Conservation (phyloP, 2,888 invertebrate genomes). For the Pachliopta kotzebuea region DNA sequence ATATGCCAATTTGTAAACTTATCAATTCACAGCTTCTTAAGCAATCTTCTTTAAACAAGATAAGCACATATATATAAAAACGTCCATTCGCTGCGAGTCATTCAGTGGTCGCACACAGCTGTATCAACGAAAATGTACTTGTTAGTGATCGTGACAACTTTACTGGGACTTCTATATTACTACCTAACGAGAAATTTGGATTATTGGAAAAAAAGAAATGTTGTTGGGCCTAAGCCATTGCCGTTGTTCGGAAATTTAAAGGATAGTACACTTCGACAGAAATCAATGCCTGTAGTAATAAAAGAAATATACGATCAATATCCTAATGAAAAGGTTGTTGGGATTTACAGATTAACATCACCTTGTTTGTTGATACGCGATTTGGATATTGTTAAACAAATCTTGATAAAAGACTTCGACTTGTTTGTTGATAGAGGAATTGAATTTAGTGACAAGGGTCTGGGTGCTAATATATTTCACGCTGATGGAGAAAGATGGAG, state of each 20-base stretch:
- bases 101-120: neutral
- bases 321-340: constrained; percentile 53
- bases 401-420: constrained; percentile 58
- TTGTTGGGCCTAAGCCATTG: constrained; percentile 44
- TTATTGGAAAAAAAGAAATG: constrained; percentile 50
- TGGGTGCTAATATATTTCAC: constrained; percentile 52
- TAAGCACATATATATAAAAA: no score
- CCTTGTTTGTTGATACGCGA: constrained; percentile 51
- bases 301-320: constrained; percentile 45
- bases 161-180: constrained; percentile 34
- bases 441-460: constrained; percentile 45
- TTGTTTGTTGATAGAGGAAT: constrained; percentile 49
- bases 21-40: no score
- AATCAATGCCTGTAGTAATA: constrained; percentile 36
- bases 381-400: constrained; percentile 50
- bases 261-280: constrained; percentile 38
- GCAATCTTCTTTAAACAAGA: no score
- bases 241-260: constrained; percentile 49
- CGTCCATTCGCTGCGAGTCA: neutral
- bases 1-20: no score
- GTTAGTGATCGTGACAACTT: neutral
- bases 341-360: constrained; percentile 49
- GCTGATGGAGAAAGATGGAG: constrained; percentile 52
- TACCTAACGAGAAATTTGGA: constrained; percentile 50
- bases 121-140: neutral